A percentile compares a stretch with the other conserved stretches of the same genome.
phyloP scores from a whole-genome alignment of 2,888 invertebrate genomes.

The Troides helena region DNA sequence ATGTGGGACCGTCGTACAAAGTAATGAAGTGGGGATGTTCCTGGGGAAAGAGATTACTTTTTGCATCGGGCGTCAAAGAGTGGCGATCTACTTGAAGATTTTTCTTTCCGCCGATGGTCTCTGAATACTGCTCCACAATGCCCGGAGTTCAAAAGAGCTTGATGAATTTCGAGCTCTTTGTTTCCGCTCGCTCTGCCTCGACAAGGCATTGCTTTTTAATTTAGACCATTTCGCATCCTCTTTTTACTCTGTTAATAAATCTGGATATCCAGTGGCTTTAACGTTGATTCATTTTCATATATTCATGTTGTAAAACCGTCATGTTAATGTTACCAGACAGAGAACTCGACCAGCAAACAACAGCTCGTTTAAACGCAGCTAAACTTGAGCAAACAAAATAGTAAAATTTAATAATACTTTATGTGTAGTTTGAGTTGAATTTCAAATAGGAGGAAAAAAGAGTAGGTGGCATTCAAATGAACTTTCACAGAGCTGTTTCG shows the following conservation, averaged over 20 bases:
- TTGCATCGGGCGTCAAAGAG: conserved; percentile 73
- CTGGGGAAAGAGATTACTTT: conserved; percentile 63
- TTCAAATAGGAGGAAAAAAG: conserved; percentile 30
- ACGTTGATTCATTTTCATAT: conserved; percentile 39
- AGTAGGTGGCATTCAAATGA: conserved; percentile 34
- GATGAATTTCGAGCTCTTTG: conserved; percentile 76
- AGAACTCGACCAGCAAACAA: conserved; percentile 31
- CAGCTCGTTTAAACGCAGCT: conserved; percentile 33
- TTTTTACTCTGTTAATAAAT: conserved; percentile 72
- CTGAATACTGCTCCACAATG: conserved; percentile 70
- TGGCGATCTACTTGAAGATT: conserved; percentile 71
- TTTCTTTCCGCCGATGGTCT: conserved; percentile 69
- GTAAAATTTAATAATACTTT: conserved; percentile 34
- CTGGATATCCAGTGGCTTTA: conserved; percentile 55
- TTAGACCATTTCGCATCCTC: conserved; percentile 71
- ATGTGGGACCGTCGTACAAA: conserved; percentile 54
- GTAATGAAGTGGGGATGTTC: conserved; percentile 68
- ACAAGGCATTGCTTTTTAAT: conserved; percentile 78
- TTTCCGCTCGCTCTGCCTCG: conserved; percentile 73
- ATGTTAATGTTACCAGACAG: conserved; percentile 34
- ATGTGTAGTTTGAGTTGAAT: conserved; percentile 31
- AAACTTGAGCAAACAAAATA: conserved; percentile 33
- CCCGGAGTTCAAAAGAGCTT: conserved; percentile 75
- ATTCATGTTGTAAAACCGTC: conserved; percentile 36
- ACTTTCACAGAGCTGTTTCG: conserved; percentile 38